phyloP scores from a whole-genome alignment of 2,888 invertebrate genomes.

The Pelosia muscerda region DNA sequence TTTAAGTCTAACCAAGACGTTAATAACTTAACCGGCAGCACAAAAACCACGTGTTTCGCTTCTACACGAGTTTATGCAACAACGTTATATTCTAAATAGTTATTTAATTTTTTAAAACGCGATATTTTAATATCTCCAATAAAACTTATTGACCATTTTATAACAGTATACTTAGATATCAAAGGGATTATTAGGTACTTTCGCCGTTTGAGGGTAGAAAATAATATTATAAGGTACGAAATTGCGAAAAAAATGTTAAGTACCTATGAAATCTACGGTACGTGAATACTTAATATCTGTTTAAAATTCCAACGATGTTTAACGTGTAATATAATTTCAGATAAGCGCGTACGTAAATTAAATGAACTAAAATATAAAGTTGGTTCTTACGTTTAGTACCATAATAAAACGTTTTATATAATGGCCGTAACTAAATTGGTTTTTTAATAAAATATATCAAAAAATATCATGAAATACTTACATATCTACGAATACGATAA shows the following conservation, averaged over 20 bases:
- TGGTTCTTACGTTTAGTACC: neutral
- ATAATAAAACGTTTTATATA: constrained; percentile 4
- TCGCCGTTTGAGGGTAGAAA: neutral
- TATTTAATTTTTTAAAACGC: too few species aligned
- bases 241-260: constrained; percentile 4
- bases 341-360: constrained; percentile 1
- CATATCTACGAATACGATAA: too few species aligned
- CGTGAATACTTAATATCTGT: constrained; percentile 1
- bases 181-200: constrained; percentile 2
- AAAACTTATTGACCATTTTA: too few species aligned
- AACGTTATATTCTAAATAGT: too few species aligned
- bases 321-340: neutral
- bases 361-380: neutral
- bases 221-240: neutral
- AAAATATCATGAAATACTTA: neutral
- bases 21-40: too few species aligned
- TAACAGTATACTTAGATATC: too few species aligned
- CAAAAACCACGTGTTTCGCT: too few species aligned
- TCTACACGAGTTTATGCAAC: too few species aligned
- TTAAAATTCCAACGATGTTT: constrained; percentile 1
- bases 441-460: neutral
- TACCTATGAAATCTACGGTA: neutral
- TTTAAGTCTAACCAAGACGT: too few species aligned
- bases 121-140: too few species aligned
- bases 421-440: neutral